Base-by-base conservation (phyloP, 2,797 vertebrate species). In the Hyperoplus immaculatus region DNA sequence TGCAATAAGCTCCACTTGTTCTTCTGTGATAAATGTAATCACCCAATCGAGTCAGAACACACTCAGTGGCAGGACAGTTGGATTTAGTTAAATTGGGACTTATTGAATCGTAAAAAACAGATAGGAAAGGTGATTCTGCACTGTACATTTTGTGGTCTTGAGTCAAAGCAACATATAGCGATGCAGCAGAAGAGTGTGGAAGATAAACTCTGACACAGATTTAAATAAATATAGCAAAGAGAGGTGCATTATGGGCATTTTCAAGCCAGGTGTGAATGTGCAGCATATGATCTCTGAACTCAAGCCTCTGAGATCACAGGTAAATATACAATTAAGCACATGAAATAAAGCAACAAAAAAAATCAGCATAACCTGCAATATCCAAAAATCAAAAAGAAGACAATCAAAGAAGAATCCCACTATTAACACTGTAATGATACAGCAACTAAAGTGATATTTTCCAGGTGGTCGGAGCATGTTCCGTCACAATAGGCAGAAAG, bases 181-280 rank as follows among this genome's bases (percentile, higher is more conserved):
- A 78, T 41, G 72, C 72, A 78, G 72, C 51, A 39, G 85, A 65
- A 66, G 29, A 56, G 43, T 6, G 58, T 46, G 57, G 36, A 61
- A 69, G 62, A 15, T 8, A 58, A 74, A 51, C 38, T n/a, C n/a
- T 6, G 63, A 83, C 69, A 58, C 14, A 38, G 58, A 80, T 86
- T 77, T 84, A 64, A 87, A 86, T 82, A 84, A 86, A 84, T 78
- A 80, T 57, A 72, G 80, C 73, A 21, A 58, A 45, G 70, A 45
- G 80, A 84, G 64, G 64, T 65, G 43, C 69, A 81, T 81, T 82
- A 81, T 49, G 53, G 72, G 71, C 72, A 82, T 89, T 89, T 87
- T 78, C 73, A 87, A 76, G 78, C 47, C 76, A 84, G 77, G 77
- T 85, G 83, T 83, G 58, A 54, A 76, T 59, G 69, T 9, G 3